Evolutionary conservation across 2,888 invertebrate species (phyloP).

Genomic region (Lycia hirtaria): DNA sequence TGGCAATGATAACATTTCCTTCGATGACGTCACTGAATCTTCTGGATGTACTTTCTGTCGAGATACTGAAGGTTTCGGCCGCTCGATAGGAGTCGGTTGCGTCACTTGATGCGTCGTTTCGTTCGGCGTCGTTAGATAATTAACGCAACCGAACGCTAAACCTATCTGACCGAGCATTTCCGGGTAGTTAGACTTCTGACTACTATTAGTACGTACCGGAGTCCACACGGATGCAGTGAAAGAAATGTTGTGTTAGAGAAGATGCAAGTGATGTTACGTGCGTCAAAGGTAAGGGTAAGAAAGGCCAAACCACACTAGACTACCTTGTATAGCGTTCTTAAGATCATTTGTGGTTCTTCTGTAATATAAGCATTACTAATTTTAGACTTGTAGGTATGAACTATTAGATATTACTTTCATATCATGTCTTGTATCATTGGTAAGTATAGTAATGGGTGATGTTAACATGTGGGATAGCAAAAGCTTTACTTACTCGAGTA

Average conservation of each 20-base stretch:
- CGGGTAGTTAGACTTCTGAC: constrained; percentile 82
- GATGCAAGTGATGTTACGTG: constrained; percentile 44
- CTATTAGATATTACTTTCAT: constrained; percentile 19
- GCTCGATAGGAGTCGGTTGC: constrained; percentile 37
- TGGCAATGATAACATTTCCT: constrained; percentile 65
- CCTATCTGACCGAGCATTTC: constrained; percentile 84
- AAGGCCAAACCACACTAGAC: constrained; percentile 66
- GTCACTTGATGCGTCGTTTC: constrained; percentile 46
- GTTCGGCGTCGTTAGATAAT: constrained; percentile 74
- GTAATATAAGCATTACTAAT: constrained; percentile 68
- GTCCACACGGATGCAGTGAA: constrained; percentile 65
- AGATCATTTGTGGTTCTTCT: constrained; percentile 84
- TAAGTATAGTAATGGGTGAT: constrained; percentile 38
- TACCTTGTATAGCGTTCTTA: constrained; percentile 84
- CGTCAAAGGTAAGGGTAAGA: constrained; percentile 47
- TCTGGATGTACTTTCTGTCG: constrained; percentile 78
- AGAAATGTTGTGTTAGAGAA: constrained; percentile 55
- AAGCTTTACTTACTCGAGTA: constrained; percentile 88
- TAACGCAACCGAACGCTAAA: constrained; percentile 82
- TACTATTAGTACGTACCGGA: constrained; percentile 69
- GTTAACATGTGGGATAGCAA: constrained; percentile 26
- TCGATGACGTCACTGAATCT: constrained; percentile 63
- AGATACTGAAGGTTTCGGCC: constrained; percentile 55
- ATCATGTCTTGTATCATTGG: constrained; percentile 3
- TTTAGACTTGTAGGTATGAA: constrained; percentile 31